Evolutionary conservation across 2,888 invertebrate species (phyloP).

Genomic region (Lamellibrachia satsuma): DNA sequence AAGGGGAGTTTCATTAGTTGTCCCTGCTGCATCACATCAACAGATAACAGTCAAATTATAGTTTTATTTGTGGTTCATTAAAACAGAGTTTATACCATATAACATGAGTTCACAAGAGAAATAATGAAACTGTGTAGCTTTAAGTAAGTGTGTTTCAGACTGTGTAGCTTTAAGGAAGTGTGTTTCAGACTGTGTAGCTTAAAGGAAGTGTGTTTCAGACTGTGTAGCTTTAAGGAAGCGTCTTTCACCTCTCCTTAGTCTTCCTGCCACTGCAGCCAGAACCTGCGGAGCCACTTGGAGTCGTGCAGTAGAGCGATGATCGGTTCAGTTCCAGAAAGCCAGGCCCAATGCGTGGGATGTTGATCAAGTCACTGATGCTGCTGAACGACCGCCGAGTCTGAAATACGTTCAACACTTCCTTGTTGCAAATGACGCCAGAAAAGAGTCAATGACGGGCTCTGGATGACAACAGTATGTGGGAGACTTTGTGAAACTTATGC

Average conservation of each 20-base stretch:
- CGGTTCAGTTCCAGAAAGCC: slow-evolving; percentile 61
- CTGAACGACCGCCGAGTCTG: slow-evolving; percentile 61
- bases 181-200: neutral
- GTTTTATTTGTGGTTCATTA: no score
- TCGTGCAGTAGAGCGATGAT: slow-evolving; percentile 46
- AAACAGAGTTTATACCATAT: no score
- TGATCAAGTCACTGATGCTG: slow-evolving; percentile 56
- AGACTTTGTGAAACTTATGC: no score
- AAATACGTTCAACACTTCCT: slow-evolving; percentile 28
- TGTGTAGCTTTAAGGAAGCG: neutral
- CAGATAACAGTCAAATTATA: neutral
- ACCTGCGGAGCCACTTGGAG: neutral
- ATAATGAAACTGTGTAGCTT: neutral
- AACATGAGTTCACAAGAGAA: no score
- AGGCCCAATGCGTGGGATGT: slow-evolving; percentile 61
- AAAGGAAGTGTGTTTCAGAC: neutral
- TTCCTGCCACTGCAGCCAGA: neutral
- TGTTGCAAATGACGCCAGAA: no score
- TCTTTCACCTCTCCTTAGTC: neutral
- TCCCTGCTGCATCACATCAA: neutral
- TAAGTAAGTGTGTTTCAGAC: neutral
- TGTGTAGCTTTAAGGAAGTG: neutral
- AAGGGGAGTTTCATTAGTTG: no score
- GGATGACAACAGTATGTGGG: no score
- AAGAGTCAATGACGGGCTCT: no score